Conservation (phyloP, 23 tunicate species). For the Corella eumyota region DNA sequence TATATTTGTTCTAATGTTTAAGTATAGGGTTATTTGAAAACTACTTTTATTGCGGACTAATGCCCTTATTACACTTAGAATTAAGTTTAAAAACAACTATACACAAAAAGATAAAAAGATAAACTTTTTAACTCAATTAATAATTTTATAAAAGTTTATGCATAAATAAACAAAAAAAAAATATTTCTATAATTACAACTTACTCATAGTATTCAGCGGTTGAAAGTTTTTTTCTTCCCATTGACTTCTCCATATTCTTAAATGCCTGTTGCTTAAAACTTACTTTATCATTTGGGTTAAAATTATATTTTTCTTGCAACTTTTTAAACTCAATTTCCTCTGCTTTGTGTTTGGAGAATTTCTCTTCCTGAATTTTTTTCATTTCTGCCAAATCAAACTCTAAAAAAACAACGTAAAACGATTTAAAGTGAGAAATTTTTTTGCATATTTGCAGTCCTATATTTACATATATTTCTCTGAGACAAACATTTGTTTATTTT, state of each 20-base stretch:
- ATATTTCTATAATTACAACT: too few relatives aligned
- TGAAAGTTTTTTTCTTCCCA: slow-evolving; percentile 14
- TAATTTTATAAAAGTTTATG: too few relatives aligned
- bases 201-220: slow-evolving; percentile 27
- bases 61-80: background rate
- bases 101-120: too few relatives aligned
- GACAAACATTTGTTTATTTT: too few relatives aligned
- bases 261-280: slow-evolving; percentile 6
- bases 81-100: background rate
- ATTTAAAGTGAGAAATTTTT: background rate
- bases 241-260: slow-evolving; percentile 14
- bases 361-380: slow-evolving; percentile 1
- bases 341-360: slow-evolving; percentile 2
- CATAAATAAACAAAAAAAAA: too few relatives aligned
- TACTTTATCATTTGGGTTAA: background rate
- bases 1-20: too few relatives aligned
- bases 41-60: too few relatives aligned
- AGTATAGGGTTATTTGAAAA: too few relatives aligned
- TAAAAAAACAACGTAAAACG: background rate
- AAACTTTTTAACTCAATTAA: too few relatives aligned
- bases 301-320: slow-evolving; percentile 17
- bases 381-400: slow-evolving; percentile 1
- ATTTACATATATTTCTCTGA: too few relatives aligned
- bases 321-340: slow-evolving; percentile 15
- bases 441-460: background rate